Conservation (phyloP, 2,888 invertebrate species). For the Scrobipalpa atriplicella region DNA sequence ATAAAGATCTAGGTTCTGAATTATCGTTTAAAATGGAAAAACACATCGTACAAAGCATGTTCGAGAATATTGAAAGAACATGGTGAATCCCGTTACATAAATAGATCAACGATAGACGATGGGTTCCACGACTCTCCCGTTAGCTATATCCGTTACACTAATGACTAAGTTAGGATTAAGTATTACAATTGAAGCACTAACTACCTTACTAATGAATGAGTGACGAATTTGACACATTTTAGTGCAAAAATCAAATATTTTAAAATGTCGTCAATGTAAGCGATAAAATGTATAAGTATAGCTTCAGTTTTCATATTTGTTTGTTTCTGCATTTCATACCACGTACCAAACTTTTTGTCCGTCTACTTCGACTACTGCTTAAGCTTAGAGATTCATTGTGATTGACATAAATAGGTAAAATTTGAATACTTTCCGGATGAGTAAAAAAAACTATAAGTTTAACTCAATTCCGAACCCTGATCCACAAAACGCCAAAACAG, state of each 20-base stretch:
- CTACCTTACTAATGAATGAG: conserved; percentile 20
- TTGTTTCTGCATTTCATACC: too few relatives aligned
- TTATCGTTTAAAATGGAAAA: too few relatives aligned
- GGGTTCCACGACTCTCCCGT: conserved; percentile 24
- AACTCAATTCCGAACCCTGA: background rate
- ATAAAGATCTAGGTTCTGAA: too few relatives aligned
- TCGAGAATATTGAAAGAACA: conserved; percentile 22
- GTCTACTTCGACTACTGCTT: too few relatives aligned
- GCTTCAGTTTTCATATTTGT: too few relatives aligned
- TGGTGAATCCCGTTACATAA: conserved; percentile 30
- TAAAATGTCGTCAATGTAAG: background rate
- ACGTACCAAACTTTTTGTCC: too few relatives aligned
- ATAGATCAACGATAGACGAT: conserved; percentile 30
- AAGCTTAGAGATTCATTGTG: too few relatives aligned
- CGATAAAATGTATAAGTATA: too few relatives aligned
- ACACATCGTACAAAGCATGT: conserved; percentile 16
- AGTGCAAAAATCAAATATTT: background rate
- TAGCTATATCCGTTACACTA: conserved; percentile 36
- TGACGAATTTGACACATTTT: background rate
- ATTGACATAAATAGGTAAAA: too few relatives aligned
- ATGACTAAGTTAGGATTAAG: conserved; percentile 30
- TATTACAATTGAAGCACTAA: conserved; percentile 35
- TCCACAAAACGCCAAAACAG: background rate
- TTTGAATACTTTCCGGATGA: too few relatives aligned
- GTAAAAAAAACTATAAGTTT: too few relatives aligned